Evolutionary conservation across 1,140 invertebrate species (phyloP), one percentile per base, ranked within the genome.

Genomic region (Drosophila santomea): DNA sequence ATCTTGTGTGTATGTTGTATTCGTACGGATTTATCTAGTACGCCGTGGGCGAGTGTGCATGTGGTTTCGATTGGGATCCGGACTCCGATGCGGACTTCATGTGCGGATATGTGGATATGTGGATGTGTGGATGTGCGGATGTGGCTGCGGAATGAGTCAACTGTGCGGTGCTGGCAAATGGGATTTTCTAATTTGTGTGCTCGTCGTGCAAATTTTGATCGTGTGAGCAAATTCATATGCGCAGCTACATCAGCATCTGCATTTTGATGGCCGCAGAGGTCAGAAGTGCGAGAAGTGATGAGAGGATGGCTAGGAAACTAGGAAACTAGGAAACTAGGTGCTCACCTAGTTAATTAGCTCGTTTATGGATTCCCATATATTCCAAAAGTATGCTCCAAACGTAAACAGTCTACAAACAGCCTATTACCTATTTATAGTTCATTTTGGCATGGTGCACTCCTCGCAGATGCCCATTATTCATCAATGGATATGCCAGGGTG

Each of bases 1-100:
- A 10, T 32, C 35, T 6, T 36, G 32, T 36, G 54, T 43, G 25
- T 20, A 23, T 35, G 4, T 25, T 4, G 4, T 25, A 6, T 11
- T 14, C 3, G 7, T 17, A 17, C n/a, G 8, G 41, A 8, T 45
- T 45, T 68, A 36, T 64, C 25, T 61, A 36, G 48, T 62, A 62
- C 60, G 60, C 60, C 59, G 60, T 68, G 64, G 64, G 64, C 64
- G 64, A 44, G 7, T 38, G 59, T 63, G 63, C 63, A 63, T 67
- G 47, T 68, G 60, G 44, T 64, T 68, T 25, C 36, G 55, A 36
- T 36, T 11, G 15, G 10, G 44, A 38, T 20, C 14, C 44, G 44
- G 59, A 7, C 11, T 35, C 28, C 15, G 48, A 47, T 25, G 45
- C 39, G 54, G 52, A 28, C 15, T 43, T 28, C 41, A 25, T 58